phyloP scores from a whole-genome alignment of 2,888 invertebrate species.

The Acronicta leporina region DNA sequence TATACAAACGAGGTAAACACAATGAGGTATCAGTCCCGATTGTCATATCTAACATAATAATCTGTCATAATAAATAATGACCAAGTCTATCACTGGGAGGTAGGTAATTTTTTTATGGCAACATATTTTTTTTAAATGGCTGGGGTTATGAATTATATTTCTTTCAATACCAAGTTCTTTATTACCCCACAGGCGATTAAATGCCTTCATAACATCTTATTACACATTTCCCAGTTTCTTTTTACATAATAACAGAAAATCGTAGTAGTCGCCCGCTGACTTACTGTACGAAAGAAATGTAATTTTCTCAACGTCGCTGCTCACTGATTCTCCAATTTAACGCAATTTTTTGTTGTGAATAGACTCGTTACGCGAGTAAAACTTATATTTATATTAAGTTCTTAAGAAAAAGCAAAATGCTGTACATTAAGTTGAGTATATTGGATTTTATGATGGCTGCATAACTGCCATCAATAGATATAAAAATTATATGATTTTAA shows the following conservation, averaged over 20 bases:
- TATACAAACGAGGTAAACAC: too few relatives aligned
- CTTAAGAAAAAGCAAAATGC: constrained; percentile 11
- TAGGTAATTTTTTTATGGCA: too few relatives aligned
- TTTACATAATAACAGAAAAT: constrained; percentile 51
- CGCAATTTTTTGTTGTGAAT: constrained; percentile 62
- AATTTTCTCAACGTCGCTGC: constrained; percentile 58
- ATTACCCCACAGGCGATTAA: not conserved
- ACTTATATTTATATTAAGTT: constrained; percentile 24
- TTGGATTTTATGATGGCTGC: constrained; percentile 7
- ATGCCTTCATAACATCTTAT: constrained; percentile 14
- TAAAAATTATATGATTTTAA: not conserved
- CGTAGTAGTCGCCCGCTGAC: constrained; percentile 34
- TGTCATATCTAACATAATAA: too few relatives aligned
- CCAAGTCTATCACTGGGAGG: too few relatives aligned
- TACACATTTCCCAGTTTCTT: constrained; percentile 38
- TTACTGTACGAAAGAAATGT: constrained; percentile 56
- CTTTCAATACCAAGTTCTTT: too few relatives aligned
- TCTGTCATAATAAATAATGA: too few relatives aligned
- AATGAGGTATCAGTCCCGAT: too few relatives aligned
- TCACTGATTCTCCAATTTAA: constrained; percentile 65
- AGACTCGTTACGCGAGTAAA: constrained; percentile 57
- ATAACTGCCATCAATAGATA: not conserved
- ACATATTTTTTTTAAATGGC: too few relatives aligned
- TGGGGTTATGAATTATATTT: too few relatives aligned
- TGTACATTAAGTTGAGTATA: constrained; percentile 20